phyloP scores from a whole-genome alignment of 1,140 invertebrate genomes.

The Colletes gigas region DNA sequence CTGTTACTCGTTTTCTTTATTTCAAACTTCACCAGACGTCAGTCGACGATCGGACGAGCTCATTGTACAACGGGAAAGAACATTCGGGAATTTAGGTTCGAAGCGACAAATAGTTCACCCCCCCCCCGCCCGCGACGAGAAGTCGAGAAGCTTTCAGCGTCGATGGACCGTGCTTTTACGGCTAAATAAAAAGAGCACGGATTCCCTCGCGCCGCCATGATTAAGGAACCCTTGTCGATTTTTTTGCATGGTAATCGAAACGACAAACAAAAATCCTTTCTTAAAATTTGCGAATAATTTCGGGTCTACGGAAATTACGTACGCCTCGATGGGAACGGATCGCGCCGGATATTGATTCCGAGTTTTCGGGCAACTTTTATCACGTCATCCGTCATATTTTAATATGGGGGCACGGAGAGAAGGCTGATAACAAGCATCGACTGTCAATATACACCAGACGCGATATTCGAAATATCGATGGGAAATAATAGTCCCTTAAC shows the following conservation, averaged over 20 bases:
- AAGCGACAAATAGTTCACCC: constrained; percentile 58
- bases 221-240: constrained; percentile 5
- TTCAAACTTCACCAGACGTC: constrained; percentile 63
- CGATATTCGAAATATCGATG: constrained; percentile 48
- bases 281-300: too few species aligned
- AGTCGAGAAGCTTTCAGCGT: constrained; percentile 12
- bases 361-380: neutral
- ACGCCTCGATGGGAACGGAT: too few species aligned
- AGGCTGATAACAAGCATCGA: constrained; percentile 44
- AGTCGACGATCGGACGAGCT: constrained; percentile 57
- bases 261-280: too few species aligned
- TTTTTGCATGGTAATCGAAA: constrained; percentile 37
- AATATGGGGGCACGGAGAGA: neutral
- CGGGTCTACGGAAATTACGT: too few species aligned
- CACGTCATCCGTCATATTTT: neutral
- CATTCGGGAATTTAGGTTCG: constrained; percentile 55
- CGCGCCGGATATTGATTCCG: too few species aligned
- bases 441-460: neutral
- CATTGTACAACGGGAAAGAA: constrained; percentile 58
- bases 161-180: constrained; percentile 12
- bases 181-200: constrained; percentile 28
- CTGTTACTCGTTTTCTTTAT: constrained; percentile 58
- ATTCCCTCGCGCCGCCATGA: neutral
- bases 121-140: constrained; percentile 25
- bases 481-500: constrained; percentile 54